Evolutionary conservation across 2,888 invertebrate species (phyloP).

Genomic region (Agonopterix heracliana): DNA sequence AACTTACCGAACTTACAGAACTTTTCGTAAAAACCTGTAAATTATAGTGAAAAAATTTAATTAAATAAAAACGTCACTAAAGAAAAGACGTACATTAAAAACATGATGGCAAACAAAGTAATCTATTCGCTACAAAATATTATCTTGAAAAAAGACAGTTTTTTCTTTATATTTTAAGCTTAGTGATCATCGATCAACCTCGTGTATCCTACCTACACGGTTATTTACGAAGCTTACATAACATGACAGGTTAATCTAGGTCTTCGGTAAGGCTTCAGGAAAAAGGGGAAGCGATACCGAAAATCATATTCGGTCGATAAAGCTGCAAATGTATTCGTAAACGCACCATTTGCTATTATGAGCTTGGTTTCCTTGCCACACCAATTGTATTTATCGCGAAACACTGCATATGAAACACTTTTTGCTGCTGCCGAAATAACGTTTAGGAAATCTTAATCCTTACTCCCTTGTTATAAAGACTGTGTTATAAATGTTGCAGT

Average conservation of each 20-base stretch:
- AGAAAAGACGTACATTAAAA: too few relatives aligned
- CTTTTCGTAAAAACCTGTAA: too few relatives aligned
- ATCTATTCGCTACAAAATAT: too few relatives aligned
- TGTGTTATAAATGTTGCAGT: not conserved
- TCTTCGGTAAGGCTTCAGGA: constrained; percentile 2
- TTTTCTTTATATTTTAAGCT: too few relatives aligned
- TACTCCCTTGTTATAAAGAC: not conserved
- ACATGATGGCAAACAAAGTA: too few relatives aligned
- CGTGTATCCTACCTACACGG: not conserved
- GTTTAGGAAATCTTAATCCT: not conserved
- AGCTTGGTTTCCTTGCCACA: constrained; percentile 40
- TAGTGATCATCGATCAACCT: not conserved
- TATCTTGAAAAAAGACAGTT: too few relatives aligned
- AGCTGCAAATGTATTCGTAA: constrained; percentile 48
- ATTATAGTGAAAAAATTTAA: too few relatives aligned
- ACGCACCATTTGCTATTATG: constrained; percentile 57
- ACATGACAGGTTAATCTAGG: not conserved
- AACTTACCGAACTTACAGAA: too few relatives aligned
- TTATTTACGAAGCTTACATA: not conserved
- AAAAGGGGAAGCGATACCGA: constrained; percentile 25
- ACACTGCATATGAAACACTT: constrained; percentile 20
- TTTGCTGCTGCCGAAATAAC: not conserved
- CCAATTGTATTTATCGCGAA: constrained; percentile 41
- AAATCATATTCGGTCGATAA: constrained; percentile 46
- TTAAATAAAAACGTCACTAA: too few relatives aligned